phyloP scores from a whole-genome alignment of 1,140 invertebrate genomes.

The Yoshiicerus persimilis region DNA sequence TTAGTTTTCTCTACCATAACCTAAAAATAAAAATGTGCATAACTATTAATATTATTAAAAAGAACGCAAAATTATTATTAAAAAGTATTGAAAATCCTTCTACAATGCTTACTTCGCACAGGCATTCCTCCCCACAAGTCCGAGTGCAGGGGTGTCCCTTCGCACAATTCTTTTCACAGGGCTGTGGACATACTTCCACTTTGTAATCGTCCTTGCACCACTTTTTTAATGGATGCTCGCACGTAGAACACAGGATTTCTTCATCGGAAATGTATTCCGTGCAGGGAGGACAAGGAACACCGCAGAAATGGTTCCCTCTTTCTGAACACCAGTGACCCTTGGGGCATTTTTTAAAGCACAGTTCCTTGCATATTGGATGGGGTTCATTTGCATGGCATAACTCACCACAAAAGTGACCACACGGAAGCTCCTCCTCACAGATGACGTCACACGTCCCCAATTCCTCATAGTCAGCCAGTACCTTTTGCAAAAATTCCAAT shows the following conservation, averaged over 20 bases:
- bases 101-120: neutral
- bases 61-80: no score
- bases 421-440: neutral
- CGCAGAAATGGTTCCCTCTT: neutral
- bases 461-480: no score
- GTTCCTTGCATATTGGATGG: neutral
- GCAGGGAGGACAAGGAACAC: neutral
- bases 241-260: neutral
- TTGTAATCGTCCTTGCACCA: neutral
- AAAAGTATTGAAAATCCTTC: no score
- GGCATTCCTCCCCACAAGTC: neutral
- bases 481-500: no score
- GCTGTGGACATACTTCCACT: neutral
- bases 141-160: neutral
- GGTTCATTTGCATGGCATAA: neutral
- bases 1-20: neutral
- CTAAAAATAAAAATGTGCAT: neutral
- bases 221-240: neutral
- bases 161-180: neutral
- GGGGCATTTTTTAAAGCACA: neutral
- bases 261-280: neutral
- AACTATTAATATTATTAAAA: no score
- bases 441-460: neutral
- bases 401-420: neutral
- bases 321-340: neutral